These are phyloP conservation scores for Lochmaea capreae DNA, from an alignment of 2,888 invertebrate genomes.

Conservation along the genomic window DNA sequence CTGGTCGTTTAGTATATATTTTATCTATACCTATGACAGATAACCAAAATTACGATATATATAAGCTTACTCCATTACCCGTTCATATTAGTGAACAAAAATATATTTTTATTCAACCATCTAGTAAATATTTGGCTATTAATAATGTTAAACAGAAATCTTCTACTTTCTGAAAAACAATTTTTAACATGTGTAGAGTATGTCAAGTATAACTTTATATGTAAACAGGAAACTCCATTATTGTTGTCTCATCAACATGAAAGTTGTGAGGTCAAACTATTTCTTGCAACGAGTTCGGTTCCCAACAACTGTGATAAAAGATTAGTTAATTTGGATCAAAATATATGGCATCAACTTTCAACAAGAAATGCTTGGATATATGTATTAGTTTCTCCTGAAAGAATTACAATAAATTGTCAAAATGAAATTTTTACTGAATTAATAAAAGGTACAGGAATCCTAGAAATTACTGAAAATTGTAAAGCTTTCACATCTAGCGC, in stretches of 20 bases:
- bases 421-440: not conserved
- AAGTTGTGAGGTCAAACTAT: slow-evolving; percentile 8
- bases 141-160: too few relatives aligned
- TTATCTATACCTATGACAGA: too few relatives aligned
- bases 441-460: not conserved
- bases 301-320: slow-evolving; percentile 6
- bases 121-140: not conserved
- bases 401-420: slow-evolving; percentile 12
- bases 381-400: slow-evolving; percentile 16
- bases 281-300: slow-evolving; percentile 5
- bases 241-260: too few relatives aligned
- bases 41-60: slow-evolving; percentile 13
- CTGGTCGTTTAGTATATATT: too few relatives aligned
- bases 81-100: slow-evolving; percentile 16
- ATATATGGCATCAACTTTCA: slow-evolving; percentile 17
- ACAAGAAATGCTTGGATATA: slow-evolving; percentile 8
- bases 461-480: slow-evolving; percentile 1
- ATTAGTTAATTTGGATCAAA: slow-evolving; percentile 2
- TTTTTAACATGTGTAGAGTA: too few relatives aligned
- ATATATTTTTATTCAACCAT: slow-evolving; percentile 28
- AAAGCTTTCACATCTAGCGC: slow-evolving; percentile 5
- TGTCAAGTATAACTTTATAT: too few relatives aligned
- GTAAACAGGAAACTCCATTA: too few relatives aligned
- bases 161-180: too few relatives aligned
- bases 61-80: slow-evolving; percentile 31